Base-by-base conservation (phyloP, 1,140 invertebrate species). In the Tachypleus tridentatus region DNA sequence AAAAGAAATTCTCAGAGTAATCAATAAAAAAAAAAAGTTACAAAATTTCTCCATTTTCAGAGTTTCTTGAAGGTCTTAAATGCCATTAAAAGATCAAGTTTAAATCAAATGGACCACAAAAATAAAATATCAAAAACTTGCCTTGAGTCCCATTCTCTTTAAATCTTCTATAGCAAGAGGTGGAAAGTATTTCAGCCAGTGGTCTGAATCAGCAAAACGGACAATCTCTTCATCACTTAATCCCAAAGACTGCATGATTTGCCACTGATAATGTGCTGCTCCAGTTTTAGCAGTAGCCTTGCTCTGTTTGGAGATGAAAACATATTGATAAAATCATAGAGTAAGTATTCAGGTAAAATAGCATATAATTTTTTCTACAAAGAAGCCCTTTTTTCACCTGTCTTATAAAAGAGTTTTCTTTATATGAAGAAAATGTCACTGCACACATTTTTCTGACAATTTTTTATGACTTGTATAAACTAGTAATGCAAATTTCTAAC, bases 151-250 rank as follows among this genome's bases (percentile, higher is more conserved):
- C 83, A 98, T 89, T 64, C 82, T 80, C 73, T 86, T 87, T 51
- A 98, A 80, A 83, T 98, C 96, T 69, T 85, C 65, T 11, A 93
- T 85, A 72, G 89, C 88, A 60, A 87, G 79, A 29, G 92, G 93
- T 69, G 97, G 97, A 76, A 99, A 99, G 78, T 98, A 98, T 63
- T 91, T 83, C 0, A 97, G 79, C 97, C 97, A 99, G 77, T 97
- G 85, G 61, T 82, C 76, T 10, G 89, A 83, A 80, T 98, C 86
- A 50, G 94, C 87, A 84, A 99, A 99, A 61, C 88, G 82, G 68
- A 85, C 84, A 62, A 99, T 99, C 76, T 99, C 93, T 60, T 91
- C 85, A 74, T 99, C 87, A 52, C 81, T 74, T 3, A 99, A 77
- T 0, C 95, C 96, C 60, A 99, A 78, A 75, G 88, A 88, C 75